Base-by-base conservation (phyloP, 2,888 invertebrate genomes). In the Drosophila incognita region DNA sequence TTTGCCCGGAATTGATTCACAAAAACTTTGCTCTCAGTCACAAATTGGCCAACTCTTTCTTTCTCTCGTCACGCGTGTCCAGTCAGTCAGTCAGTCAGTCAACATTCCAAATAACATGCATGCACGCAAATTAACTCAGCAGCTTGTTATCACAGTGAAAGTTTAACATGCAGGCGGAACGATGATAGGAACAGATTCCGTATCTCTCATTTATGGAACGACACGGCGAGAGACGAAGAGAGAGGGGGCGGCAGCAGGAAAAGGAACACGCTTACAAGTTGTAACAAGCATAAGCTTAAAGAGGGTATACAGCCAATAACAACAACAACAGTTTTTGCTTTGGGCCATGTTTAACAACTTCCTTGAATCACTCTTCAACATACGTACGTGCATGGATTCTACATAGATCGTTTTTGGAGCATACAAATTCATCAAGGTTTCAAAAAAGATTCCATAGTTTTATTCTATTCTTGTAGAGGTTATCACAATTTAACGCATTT, bases 31-130 rank as follows among this genome's bases (percentile, higher is more conserved):
- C 35, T 52, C 42, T 31, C 62, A 52, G 40, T 49, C 46, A 31
- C 56, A 62, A 61, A 79, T 76, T 65, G 60, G 27, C 33, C 40
- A n/a, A 18, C 53, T 58, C 21, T 36, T 29, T 10, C 36, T 11
- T 4, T 21, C 11, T 1, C 38, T 73, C 64, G 65, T 71, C 78
- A 81, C 89, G 83, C 81, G 87, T 86, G 78, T 83, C 89, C 83
- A 85, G 65, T 31, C 10, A 31, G 31, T 33, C 81, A 33, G 33
- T 33, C 81, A 57, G 61, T 72, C 46, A 35, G 57, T 36, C 66
- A 66, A 61, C 83, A 82, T 83, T 81, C 86, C 85, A 79, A 88
- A 83, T 86, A 86, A 81, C 89, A 49, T 66, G 40, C 69, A 57
- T 72, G 65, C 83, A 83, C 83, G 83, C 89, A 81, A 85, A 88